Percentiles rank a stretch among this genome's conserved stretches.
phyloP scores from a whole-genome alignment of 2,113 vertebrate genomes.

The Trochalopteron elliotii region DNA sequence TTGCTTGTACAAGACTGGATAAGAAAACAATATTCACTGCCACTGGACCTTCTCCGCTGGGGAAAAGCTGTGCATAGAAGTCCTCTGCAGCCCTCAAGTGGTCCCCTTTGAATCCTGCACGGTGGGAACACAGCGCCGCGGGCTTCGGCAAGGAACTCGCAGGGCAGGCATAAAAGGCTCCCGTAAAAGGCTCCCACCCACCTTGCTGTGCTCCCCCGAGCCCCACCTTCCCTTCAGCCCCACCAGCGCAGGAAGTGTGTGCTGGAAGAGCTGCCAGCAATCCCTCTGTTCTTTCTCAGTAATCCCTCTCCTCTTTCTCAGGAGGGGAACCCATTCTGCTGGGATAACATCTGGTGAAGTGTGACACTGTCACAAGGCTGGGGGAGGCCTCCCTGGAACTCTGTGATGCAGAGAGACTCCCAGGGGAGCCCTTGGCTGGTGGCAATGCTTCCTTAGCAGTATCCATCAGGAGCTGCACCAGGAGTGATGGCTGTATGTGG shows the following conservation, averaged over 20 bases:
- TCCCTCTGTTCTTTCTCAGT: not conserved
- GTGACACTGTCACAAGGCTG: not conserved
- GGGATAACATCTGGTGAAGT: rapidly evolving
- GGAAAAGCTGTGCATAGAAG: rapidly evolving
- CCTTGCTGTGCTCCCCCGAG: rapidly evolving
- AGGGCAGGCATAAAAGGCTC: rapidly evolving
- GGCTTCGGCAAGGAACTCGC: not conserved
- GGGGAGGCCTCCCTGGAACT: not conserved
- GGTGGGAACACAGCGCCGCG: rapidly evolving
- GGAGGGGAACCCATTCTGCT: not conserved
- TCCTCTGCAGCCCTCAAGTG: slow-evolving; percentile 48
- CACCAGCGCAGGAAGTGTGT: not conserved
- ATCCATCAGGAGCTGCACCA: not conserved
- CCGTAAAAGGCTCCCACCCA: not conserved
- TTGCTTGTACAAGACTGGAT: not conserved
- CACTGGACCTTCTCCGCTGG: not conserved
- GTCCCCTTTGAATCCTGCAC: not conserved
- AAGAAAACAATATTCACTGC: not conserved
- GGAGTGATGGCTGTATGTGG: rapidly evolving
- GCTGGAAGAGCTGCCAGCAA: not conserved
- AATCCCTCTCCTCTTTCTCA: too few relatives aligned
- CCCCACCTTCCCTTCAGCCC: not conserved
- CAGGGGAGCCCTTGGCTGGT: not conserved
- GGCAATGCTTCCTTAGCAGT: not conserved
- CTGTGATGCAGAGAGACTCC: not conserved